phyloP scores from a whole-genome alignment of 2,113 vertebrate species.

The Pithys albifrons region DNA sequence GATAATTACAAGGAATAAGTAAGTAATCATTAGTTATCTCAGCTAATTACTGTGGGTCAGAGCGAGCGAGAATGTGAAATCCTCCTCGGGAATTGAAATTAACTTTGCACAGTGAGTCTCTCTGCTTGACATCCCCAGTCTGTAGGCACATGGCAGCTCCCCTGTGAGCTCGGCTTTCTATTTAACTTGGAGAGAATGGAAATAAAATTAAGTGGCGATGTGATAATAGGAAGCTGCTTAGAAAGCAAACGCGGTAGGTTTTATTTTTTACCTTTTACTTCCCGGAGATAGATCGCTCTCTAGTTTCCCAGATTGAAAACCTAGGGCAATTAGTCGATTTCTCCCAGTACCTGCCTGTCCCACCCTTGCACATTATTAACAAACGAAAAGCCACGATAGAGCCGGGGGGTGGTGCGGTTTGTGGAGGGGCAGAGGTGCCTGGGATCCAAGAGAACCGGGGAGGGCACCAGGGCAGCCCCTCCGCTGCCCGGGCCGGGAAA shows the following conservation, averaged over 20 bases:
- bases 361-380: neutral
- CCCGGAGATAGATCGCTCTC: slow-evolving; percentile 52
- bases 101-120: slow-evolving; percentile 87
- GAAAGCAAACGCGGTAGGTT: slow-evolving; percentile 70
- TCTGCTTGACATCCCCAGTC: slow-evolving; percentile 82
- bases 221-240: slow-evolving; percentile 75
- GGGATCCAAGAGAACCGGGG: neutral
- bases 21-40: slow-evolving; percentile 99
- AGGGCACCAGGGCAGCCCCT: neutral
- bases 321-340: neutral
- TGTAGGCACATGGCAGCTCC: slow-evolving; percentile 81
- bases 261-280: slow-evolving; percentile 58
- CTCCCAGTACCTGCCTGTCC: neutral
- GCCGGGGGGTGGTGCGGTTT: neutral
- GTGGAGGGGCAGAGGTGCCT: neutral
- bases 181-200: slow-evolving; percentile 84
- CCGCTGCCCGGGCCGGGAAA: neutral
- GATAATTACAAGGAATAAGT: slow-evolving; percentile 99
- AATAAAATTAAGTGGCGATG: slow-evolving; percentile 79
- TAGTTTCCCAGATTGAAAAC: slow-evolving; percentile 1
- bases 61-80: slow-evolving; percentile 86
- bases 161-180: slow-evolving; percentile 77
- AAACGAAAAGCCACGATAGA: neutral
- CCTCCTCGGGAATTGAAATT: slow-evolving; percentile 95
- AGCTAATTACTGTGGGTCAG: slow-evolving; percentile 99